Conservation (phyloP, 2,888 invertebrate species). For the Scaptomyza reducta region DNA sequence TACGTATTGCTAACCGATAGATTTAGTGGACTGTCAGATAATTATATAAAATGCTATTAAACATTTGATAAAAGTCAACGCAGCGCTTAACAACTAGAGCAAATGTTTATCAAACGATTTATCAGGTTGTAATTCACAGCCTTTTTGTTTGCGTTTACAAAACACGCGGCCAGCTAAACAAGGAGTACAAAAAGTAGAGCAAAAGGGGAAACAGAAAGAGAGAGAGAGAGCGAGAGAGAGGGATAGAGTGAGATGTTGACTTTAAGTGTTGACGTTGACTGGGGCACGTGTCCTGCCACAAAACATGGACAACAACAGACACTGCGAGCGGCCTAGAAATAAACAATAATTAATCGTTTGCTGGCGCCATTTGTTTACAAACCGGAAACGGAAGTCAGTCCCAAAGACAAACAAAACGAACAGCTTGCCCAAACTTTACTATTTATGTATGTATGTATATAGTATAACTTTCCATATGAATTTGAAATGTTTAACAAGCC, state of each 20-base stretch:
- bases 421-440: constrained; percentile 18
- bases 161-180: neutral
- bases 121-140: constrained; percentile 33
- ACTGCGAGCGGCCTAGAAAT: constrained; percentile 45
- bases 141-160: constrained; percentile 34
- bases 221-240: neutral
- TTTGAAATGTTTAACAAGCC: constrained; percentile 54
- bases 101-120: constrained; percentile 44
- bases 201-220: too few species aligned
- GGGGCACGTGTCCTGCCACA: constrained; percentile 51
- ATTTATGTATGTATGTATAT: neutral
- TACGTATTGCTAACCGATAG: too few species aligned
- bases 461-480: constrained; percentile 49
- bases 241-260: neutral
- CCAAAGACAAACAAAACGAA: constrained; percentile 67
- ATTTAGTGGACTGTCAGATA: neutral
- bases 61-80: constrained; percentile 12
- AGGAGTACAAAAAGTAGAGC: neutral
- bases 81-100: constrained; percentile 16
- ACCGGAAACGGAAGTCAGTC: constrained; percentile 72
- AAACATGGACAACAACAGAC: constrained; percentile 13
- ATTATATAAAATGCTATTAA: neutral
- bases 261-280: constrained; percentile 26
- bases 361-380: constrained; percentile 75
- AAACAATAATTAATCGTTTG: constrained; percentile 72